Percentiles rank a stretch among this genome's conserved stretches.
Conservation (phyloP, 2,113 vertebrate genomes). For the Dunckerocampus dactyliophorus region DNA sequence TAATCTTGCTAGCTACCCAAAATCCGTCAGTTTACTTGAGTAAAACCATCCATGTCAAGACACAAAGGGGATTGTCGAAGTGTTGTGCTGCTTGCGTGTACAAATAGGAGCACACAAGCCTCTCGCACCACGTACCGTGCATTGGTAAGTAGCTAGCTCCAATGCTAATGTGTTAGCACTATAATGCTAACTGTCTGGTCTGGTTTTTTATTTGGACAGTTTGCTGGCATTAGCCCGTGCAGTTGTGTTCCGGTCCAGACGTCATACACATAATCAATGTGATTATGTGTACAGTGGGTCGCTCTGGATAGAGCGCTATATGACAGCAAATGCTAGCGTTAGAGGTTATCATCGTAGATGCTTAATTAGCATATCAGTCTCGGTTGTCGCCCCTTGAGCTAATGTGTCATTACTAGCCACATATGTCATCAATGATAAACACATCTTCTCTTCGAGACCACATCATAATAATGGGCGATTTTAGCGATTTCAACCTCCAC, state of each 20-base stretch:
- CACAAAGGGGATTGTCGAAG: constrained; percentile 36
- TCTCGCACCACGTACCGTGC: constrained; percentile 33
- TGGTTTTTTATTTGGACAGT: not conserved
- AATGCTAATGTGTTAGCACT: constrained; percentile 26
- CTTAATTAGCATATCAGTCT: constrained; percentile 48
- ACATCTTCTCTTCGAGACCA: too few relatives aligned
- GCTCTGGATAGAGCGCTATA: not conserved
- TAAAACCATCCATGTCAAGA: constrained; percentile 65
- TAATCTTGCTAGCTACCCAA: constrained; percentile 50
- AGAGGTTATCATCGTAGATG: constrained; percentile 39
- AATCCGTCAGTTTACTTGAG: constrained; percentile 30
- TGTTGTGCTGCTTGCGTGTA: constrained; percentile 49
- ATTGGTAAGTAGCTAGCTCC: constrained; percentile 59
- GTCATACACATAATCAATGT: too few relatives aligned
- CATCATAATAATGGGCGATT: too few relatives aligned
- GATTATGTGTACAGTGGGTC: too few relatives aligned
- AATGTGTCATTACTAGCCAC: constrained; percentile 8
- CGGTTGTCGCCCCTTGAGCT: constrained; percentile 14
- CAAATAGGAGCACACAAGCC: constrained; percentile 32
- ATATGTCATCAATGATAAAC: not conserved
- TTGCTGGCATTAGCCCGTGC: not conserved
- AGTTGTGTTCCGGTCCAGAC: not conserved
- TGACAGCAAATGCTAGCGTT: constrained; percentile 15
- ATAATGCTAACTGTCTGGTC: constrained; percentile 32
- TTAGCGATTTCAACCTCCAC: too few relatives aligned